A percentile compares a stretch with the other conserved stretches of the same genome.
phyloP scores from a whole-genome alignment of 2,797 vertebrate species.

The Urophycis tenuis region DNA sequence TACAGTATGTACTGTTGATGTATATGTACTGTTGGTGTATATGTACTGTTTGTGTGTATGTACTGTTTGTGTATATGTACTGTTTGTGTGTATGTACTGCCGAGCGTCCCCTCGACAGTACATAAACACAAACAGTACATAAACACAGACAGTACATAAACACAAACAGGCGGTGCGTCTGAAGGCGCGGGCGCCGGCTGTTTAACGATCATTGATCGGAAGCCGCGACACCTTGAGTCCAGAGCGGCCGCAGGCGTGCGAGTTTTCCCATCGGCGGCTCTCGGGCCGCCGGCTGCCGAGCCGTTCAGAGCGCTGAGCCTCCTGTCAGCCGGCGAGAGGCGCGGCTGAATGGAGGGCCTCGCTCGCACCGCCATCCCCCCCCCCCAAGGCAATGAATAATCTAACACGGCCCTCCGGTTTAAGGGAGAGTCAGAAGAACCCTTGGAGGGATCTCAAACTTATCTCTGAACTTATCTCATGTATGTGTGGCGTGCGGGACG shows the following conservation, averaged over 20 bases:
- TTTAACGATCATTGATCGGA: conserved; percentile 52
- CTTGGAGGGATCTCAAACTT: conserved; percentile 18
- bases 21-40: too few relatives aligned
- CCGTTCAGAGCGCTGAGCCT: conserved; percentile 17
- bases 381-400: conserved; percentile 36
- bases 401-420: conserved; percentile 20
- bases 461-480: neutral
- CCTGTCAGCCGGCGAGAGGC: conserved; percentile 2
- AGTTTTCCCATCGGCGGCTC: neutral
- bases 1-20: too few relatives aligned
- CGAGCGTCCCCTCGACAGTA: too few relatives aligned
- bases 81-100: too few relatives aligned
- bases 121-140: too few relatives aligned
- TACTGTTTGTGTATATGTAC: too few relatives aligned
- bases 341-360: conserved; percentile 19
- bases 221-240: too few relatives aligned
- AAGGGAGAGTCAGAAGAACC: conserved; percentile 9
- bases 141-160: too few relatives aligned
- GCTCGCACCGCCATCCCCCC: conserved; percentile 30
- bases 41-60: too few relatives aligned
- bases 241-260: too few relatives aligned
- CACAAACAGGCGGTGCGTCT: too few relatives aligned
- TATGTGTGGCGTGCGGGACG: neutral
- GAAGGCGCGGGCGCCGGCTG: too few relatives aligned
- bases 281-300: conserved; percentile 13